A percentile compares a stretch with the other conserved stretches of the same genome.
These are phyloP conservation scores for Hippocampus zosterae DNA, from an alignment of 2,113 vertebrate species.

Conservation along the genomic window DNA sequence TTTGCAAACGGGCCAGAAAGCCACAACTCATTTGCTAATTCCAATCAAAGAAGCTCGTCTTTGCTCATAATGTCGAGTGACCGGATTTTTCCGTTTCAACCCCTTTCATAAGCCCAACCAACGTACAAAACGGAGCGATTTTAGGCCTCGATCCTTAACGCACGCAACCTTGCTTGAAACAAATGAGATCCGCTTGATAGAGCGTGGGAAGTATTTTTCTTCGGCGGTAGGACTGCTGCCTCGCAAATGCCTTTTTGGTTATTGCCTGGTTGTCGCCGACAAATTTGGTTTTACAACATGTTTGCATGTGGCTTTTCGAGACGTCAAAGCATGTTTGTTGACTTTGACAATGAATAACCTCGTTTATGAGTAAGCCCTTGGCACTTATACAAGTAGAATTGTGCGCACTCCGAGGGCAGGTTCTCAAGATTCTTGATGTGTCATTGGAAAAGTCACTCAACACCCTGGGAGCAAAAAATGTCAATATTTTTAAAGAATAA, in stretches of 20 bases:
- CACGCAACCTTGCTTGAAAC: no score
- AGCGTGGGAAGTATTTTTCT: no score
- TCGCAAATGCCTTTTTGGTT: no score
- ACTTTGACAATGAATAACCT: conserved; percentile 13
- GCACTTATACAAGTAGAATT: background rate
- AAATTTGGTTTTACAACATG: no score
- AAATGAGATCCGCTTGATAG: no score
- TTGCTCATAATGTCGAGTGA: conserved; percentile 9
- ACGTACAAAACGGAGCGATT: no score
- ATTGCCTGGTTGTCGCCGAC: no score
- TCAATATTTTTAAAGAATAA: no score
- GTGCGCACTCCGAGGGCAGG: background rate
- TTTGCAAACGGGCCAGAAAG: conserved; percentile 28
- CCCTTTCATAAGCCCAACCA: no score
- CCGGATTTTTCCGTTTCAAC: background rate
- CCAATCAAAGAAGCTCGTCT: conserved; percentile 7
- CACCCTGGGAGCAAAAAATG: background rate
- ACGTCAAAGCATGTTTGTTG: conserved; percentile 20
- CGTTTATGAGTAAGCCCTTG: background rate
- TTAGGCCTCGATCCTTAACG: no score
- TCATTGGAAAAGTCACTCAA: conserved; percentile 5
- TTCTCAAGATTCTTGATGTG: conserved; percentile 6
- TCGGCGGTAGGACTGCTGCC: no score
- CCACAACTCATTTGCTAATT: conserved; percentile 20
- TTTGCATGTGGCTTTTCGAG: conserved; percentile 7